These are phyloP conservation scores for Drosophila watanabei DNA, from an alignment of 1,140 invertebrate genomes.

Conservation along the genomic window DNA sequence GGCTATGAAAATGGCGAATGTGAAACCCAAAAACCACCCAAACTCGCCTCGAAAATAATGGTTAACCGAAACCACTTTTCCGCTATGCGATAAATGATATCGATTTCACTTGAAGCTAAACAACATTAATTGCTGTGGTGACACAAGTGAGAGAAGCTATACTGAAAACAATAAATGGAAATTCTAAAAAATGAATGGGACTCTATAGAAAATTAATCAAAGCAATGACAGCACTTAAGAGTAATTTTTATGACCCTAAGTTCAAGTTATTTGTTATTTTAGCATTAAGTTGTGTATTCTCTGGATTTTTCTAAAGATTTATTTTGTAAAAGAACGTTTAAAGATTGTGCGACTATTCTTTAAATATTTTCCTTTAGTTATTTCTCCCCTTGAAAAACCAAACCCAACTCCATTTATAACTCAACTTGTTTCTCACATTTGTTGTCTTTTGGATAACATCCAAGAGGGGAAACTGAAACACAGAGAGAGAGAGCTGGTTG, in stretches of 20 bases:
- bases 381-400: not conserved
- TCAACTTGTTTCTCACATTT: slow-evolving; percentile 47
- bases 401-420: slow-evolving; percentile 16
- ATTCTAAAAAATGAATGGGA: not conserved
- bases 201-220: not conserved
- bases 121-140: slow-evolving; percentile 69
- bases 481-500: slow-evolving; percentile 14
- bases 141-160: slow-evolving; percentile 55
- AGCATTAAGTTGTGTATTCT: not conserved
- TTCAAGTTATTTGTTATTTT: not conserved
- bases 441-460: slow-evolving; percentile 18
- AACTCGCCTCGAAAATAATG: slow-evolving; percentile 43
- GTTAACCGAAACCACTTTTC: slow-evolving; percentile 70
- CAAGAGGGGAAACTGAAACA: not conserved
- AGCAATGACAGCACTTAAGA: not conserved
- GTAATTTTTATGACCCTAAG: not conserved
- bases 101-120: slow-evolving; percentile 68
- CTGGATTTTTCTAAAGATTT: rapidly evolving
- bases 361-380: not conserved
- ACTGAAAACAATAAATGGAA: not conserved
- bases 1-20: slow-evolving; percentile 15
- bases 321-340: too few species aligned
- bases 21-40: slow-evolving; percentile 41
- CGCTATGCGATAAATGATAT: slow-evolving; percentile 68
- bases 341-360: not conserved